Base-by-base conservation (phyloP, 2,113 vertebrate species). In the Pseudolaguvia tuberculata region DNA sequence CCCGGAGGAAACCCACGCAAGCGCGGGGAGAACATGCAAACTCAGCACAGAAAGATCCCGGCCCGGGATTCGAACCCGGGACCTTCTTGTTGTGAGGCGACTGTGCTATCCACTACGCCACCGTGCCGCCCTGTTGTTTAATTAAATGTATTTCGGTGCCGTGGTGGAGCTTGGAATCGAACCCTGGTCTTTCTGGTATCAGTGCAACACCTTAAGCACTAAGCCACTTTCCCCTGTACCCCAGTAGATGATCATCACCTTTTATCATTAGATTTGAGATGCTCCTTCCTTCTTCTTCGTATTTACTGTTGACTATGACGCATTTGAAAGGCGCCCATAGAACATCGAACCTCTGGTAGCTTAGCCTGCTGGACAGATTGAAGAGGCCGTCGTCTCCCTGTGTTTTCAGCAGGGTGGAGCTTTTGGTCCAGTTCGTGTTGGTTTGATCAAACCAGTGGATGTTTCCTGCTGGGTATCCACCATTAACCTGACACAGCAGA, bases 381-480 rank as follows among this genome's bases (percentile, higher is more conserved):
- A 85, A 80, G 10, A 82, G 83, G 48, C 84, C 84, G 5, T 21
- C 45, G 0, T 39, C 1, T 0, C 11, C 76, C 17, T 0, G 0
- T 3, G 1, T 7, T 0, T 0, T 50, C 0, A 10, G 0, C 21
- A 67, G 71, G 1, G 20, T 0, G 9, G 83, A 0, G 4, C 51
- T 80, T 0, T 1, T 0, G 0, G 69, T 83, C 85, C 77, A 82
- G 3, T 86, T 69, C 0, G 0, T 3, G 0, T 15, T 1, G 0
- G 39, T 0, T 0, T 23, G 13, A 10, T 73, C 85, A 73, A 85
- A 85, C 90, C 89, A 91, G 15, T 77, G 74, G 57, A 91, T 79
- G 7, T 6, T 0, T 1, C 86, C 89, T 74, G 51, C 0, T 11
- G 88, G 90, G 77, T 83, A 88, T n/a, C 90, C 89, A 1, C 82